Percentiles rank a stretch among this genome's conserved stretches.
These are phyloP conservation scores for Lasiurus borealis DNA, from an alignment of 2,113 vertebrate species.

Conservation along the genomic window DNA sequence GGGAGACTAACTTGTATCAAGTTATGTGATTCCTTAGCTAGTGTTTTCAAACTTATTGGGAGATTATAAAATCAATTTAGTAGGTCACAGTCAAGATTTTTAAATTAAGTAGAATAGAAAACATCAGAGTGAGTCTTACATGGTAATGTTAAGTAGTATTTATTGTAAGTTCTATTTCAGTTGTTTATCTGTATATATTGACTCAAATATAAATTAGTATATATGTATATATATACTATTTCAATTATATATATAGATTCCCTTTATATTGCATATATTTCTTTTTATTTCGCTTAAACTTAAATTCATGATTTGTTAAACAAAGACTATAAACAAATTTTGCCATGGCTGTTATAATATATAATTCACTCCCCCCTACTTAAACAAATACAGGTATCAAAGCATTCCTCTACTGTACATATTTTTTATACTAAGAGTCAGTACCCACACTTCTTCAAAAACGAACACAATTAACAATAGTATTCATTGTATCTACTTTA, in stretches of 20 bases:
- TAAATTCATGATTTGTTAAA: slow-evolving; percentile 24
- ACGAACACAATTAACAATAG: neutral
- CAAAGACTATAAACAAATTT: neutral
- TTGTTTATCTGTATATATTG: neutral
- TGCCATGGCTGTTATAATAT: neutral
- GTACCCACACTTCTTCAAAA: neutral
- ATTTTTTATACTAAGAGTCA: neutral
- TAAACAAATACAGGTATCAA: neutral
- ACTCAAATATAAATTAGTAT: neutral
- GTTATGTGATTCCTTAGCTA: neutral
- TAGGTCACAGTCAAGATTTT: neutral
- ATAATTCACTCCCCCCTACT: neutral
- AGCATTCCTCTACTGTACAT: neutral
- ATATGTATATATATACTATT: neutral
- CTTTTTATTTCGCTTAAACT: slow-evolving; percentile 39
- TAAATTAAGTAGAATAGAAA: neutral
- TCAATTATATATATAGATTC: slow-evolving; percentile 18
- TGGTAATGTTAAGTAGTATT: slow-evolving; percentile 11
- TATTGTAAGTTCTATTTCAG: slow-evolving; percentile 3
- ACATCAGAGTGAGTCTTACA: neutral
- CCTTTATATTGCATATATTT: neutral
- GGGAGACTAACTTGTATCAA: neutral
- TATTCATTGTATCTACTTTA: slow-evolving; percentile 18
- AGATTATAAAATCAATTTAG: slow-evolving; percentile 21
- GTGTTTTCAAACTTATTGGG: neutral